Conservation (phyloP, 2,797 vertebrate genomes). For the Schizopygopsis malacanthus region DNA sequence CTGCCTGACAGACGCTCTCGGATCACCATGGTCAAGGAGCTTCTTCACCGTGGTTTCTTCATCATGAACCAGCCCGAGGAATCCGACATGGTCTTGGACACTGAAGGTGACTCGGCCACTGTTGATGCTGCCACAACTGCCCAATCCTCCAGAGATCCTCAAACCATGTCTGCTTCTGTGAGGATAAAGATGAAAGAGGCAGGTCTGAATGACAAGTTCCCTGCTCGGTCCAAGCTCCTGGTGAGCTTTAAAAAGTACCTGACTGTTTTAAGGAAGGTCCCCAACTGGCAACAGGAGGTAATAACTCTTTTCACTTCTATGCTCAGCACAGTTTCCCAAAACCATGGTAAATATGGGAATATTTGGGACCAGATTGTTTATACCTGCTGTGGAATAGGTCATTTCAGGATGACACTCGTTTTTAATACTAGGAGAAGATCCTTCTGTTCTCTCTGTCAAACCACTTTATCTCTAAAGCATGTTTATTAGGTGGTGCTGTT, state of each 20-base stretch:
- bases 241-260: slow-evolving; percentile 18
- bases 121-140: too few relatives aligned
- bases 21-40: neutral
- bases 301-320: neutral
- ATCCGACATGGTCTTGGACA: neutral
- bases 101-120: neutral
- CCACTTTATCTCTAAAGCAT: too few relatives aligned
- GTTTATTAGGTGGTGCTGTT: too few relatives aligned
- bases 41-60: slow-evolving; percentile 10
- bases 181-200: neutral
- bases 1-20: neutral
- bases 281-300: neutral
- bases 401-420: too few relatives aligned
- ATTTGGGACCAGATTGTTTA: too few relatives aligned
- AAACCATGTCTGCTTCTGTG: neutral
- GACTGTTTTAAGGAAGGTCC: neutral
- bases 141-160: neutral
- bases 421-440: too few relatives aligned
- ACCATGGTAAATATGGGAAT: too few relatives aligned
- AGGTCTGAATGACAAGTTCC: neutral
- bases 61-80: neutral
- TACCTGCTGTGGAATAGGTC: too few relatives aligned
- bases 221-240: neutral
- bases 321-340: too few relatives aligned
- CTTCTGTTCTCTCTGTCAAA: too few relatives aligned